A percentile compares a stretch with the other conserved stretches of the same genome.
These are phyloP conservation scores for Gila orcuttii DNA, from an alignment of 2,113 vertebrate genomes.

Conservation along the genomic window DNA sequence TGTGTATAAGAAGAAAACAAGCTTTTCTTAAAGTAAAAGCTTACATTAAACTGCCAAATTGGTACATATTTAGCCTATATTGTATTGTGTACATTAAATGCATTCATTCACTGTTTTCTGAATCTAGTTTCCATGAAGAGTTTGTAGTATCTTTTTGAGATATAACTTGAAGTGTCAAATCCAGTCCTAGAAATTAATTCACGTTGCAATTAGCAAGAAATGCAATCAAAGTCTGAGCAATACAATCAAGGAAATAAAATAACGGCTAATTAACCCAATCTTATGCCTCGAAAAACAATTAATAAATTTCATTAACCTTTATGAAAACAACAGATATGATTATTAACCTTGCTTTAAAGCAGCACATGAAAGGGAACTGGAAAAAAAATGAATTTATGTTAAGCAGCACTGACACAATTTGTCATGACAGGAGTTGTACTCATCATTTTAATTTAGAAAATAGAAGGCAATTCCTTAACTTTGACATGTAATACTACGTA, in stretches of 20 bases:
- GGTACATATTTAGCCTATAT: not conserved
- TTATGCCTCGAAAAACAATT: constrained; percentile 20
- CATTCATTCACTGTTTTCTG: not conserved
- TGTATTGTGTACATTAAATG: not conserved
- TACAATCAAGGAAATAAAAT: constrained; percentile 28
- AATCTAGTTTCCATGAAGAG: not conserved
- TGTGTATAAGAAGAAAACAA: not conserved
- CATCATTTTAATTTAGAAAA: constrained; percentile 41
- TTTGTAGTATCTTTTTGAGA: not conserved
- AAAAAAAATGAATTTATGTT: constrained; percentile 16
- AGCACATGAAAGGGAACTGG: not conserved
- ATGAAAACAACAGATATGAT: constrained; percentile 9
- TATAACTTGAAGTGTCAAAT: constrained; percentile 18
- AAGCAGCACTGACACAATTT: constrained; percentile 5
- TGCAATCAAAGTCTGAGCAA: constrained; percentile 36
- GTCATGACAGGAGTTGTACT: constrained; percentile 27
- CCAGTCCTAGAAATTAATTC: constrained; percentile 22
- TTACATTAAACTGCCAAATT: not conserved
- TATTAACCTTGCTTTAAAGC: constrained; percentile 32
- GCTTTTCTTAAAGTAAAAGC: not conserved
- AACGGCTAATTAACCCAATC: not conserved
- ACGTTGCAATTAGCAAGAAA: constrained; percentile 18
- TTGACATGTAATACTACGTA: constrained; percentile 41
- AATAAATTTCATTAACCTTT: constrained; percentile 45
- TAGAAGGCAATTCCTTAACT: constrained; percentile 38